Evolutionary conservation across 2,113 vertebrate genomes (phyloP).

Genomic region (Oryzias woworae): DNA sequence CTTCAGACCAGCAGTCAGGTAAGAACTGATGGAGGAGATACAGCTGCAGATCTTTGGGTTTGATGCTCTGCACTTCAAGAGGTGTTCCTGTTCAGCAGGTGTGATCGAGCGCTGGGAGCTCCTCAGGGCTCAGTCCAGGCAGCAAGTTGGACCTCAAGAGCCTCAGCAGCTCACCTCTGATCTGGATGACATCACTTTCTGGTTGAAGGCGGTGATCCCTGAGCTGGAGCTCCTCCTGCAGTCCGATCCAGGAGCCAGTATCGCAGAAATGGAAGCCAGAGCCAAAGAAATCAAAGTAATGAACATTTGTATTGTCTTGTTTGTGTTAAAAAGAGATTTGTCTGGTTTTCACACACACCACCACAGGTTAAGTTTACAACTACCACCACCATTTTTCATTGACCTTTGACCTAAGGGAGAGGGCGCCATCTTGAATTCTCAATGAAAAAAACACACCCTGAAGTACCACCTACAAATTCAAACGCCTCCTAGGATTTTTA

Average conservation of each 20-base stretch:
- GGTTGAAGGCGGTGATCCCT: slow-evolving; percentile 79
- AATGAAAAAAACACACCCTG: no score
- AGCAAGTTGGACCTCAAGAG: slow-evolving; percentile 64
- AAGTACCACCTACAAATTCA: no score
- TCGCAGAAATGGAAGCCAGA: slow-evolving; percentile 74
- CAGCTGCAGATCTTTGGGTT: not conserved
- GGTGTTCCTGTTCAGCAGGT: slow-evolving; percentile 66
- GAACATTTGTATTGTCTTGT: no score
- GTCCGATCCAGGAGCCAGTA: slow-evolving; percentile 53
- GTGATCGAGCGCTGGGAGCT: slow-evolving; percentile 90
- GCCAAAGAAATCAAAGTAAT: slow-evolving; percentile 85
- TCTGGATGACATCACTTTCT: slow-evolving; percentile 78
- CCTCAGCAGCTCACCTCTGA: slow-evolving; percentile 76
- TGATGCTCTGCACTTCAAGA: not conserved
- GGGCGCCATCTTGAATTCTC: no score
- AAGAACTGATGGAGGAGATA: slow-evolving; percentile 21
- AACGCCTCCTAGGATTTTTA: no score
- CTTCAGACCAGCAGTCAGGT: slow-evolving; percentile 82
- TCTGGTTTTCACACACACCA: no score
- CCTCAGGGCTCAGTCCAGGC: slow-evolving; percentile 82
- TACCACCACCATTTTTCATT: no score
- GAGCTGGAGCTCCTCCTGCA: slow-evolving; percentile 77
- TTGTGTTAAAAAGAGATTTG: no score
- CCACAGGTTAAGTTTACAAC: no score
- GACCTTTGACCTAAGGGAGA: no score